Evolutionary conservation across 2,797 vertebrate genomes (phyloP).

Genomic region (Catharus ustulatus): DNA sequence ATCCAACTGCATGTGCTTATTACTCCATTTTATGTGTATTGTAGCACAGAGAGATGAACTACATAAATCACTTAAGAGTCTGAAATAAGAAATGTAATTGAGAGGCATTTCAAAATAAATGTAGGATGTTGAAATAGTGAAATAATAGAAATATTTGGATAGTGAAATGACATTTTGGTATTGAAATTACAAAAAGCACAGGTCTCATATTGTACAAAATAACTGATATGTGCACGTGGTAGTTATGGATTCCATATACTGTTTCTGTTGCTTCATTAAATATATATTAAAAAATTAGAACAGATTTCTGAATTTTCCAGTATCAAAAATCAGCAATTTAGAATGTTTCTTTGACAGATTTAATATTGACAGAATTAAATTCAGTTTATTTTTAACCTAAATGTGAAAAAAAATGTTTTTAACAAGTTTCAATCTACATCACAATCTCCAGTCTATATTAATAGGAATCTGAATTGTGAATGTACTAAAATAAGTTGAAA

Average conservation of each 20-base stretch:
- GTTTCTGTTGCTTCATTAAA: neutral
- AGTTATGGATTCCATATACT: neutral
- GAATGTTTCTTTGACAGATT: neutral
- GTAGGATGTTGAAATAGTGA: neutral
- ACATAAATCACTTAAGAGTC: neutral
- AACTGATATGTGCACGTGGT: neutral
- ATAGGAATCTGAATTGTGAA: neutral
- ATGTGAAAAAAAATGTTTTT: neutral
- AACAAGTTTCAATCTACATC: neutral
- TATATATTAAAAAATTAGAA: neutral
- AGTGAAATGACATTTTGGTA: neutral
- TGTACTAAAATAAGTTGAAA: neutral
- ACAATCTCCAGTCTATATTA: neutral
- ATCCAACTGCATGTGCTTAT: neutral
- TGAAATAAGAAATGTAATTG: neutral
- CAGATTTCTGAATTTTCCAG: neutral
- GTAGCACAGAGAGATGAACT: neutral
- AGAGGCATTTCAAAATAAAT: neutral
- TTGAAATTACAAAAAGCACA: neutral
- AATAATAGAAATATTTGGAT: neutral
- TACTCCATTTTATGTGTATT: neutral
- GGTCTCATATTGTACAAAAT: neutral
- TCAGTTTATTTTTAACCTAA: neutral
- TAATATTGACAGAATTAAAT: neutral
- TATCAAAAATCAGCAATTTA: slow-evolving; percentile 4